phyloP scores from a whole-genome alignment of 2,888 invertebrate genomes.

The Apamea monoglypha region DNA sequence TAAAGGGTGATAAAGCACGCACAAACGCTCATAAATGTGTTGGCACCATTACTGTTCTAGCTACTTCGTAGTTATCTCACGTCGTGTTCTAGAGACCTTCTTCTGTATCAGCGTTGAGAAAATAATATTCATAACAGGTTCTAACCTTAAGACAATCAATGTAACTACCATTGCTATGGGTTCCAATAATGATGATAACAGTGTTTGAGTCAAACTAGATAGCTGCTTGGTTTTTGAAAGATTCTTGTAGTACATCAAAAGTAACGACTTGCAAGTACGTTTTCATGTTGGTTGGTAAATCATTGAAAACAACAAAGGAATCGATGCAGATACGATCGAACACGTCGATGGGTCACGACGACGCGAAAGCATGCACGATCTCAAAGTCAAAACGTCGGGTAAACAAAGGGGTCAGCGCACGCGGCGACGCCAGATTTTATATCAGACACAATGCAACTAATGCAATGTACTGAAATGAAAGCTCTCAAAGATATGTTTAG shows the following conservation, averaged over 20 bases:
- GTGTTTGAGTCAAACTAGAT: not conserved
- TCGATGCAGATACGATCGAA: slow-evolving; percentile 49
- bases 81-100: slow-evolving; percentile 69
- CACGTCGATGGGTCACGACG: slow-evolving; percentile 54
- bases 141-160: slow-evolving; percentile 58
- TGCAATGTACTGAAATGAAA: slow-evolving; percentile 42
- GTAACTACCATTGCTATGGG: slow-evolving; percentile 23
- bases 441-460: slow-evolving; percentile 61
- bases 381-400: slow-evolving; percentile 64
- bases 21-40: slow-evolving; percentile 79
- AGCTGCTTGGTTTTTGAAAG: not conserved
- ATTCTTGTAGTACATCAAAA: not conserved
- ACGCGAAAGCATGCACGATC: slow-evolving; percentile 54
- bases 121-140: slow-evolving; percentile 63
- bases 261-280: slow-evolving; percentile 20
- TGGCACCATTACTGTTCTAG: slow-evolving; percentile 71
- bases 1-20: slow-evolving; percentile 84
- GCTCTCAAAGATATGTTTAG: slow-evolving; percentile 14
- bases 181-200: slow-evolving; percentile 30
- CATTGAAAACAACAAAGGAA: slow-evolving; percentile 42
- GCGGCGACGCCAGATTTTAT: slow-evolving; percentile 58
- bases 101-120: slow-evolving; percentile 59
- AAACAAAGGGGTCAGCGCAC: slow-evolving; percentile 71
- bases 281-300: slow-evolving; percentile 35
- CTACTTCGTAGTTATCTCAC: slow-evolving; percentile 75